A percentile compares a stretch with the other conserved stretches of the same genome.
Conservation (phyloP, 2,888 invertebrate species). For the Leptinotarsa haldemani region DNA sequence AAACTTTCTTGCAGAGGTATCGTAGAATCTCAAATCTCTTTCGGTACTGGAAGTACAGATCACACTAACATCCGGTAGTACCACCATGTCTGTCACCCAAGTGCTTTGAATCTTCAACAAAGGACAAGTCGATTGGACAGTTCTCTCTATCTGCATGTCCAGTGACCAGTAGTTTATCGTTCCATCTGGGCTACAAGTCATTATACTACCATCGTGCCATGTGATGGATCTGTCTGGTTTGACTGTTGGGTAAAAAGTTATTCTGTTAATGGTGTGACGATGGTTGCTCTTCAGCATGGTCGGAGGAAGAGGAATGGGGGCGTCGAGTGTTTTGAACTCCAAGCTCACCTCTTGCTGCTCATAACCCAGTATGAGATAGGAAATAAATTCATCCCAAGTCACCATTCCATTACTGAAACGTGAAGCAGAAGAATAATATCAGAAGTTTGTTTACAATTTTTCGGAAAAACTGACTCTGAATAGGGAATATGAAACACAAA, state of each 20-base stretch:
- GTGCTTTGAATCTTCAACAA: constrained; percentile 71
- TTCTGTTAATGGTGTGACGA: constrained; percentile 75
- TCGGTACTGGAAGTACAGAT: constrained; percentile 83
- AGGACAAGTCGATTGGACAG: constrained; percentile 75
- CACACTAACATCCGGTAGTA: constrained; percentile 81
- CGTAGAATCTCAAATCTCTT: constrained; percentile 81
- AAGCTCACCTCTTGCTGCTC: constrained; percentile 74
- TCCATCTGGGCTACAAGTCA: constrained; percentile 83
- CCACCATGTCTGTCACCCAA: constrained; percentile 80
- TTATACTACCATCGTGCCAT: constrained; percentile 76
- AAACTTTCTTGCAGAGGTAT: constrained; percentile 80
- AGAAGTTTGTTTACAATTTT: background rate
- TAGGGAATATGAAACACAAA: too few relatives aligned
- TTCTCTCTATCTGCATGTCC: constrained; percentile 75
- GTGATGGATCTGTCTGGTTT: constrained; percentile 65
- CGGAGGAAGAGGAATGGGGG: constrained; percentile 73
- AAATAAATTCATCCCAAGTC: constrained; percentile 83
- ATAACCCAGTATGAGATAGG: constrained; percentile 80
- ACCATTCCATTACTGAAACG: constrained; percentile 66
- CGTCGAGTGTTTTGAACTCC: constrained; percentile 72
- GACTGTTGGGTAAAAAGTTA: constrained; percentile 74
- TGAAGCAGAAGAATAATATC: background rate
- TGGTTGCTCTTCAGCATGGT: constrained; percentile 74
- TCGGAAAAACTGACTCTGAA: too few relatives aligned
- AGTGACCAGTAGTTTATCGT: constrained; percentile 82